A percentile compares a stretch with the other conserved stretches of the same genome.
Conservation (phyloP, 2,113 vertebrate species). For the Hydrolagus affinis region DNA sequence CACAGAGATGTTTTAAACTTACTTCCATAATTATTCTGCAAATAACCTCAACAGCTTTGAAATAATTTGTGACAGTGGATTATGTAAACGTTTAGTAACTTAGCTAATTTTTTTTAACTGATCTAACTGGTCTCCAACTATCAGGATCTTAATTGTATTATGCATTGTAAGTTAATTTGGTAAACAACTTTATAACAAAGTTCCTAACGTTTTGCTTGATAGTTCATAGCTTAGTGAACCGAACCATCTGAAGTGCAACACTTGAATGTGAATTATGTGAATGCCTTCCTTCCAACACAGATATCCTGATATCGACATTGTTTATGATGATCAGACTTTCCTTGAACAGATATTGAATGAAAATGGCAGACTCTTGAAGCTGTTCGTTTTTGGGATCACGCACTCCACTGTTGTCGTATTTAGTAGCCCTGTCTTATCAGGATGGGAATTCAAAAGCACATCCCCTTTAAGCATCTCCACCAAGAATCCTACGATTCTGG, state of each 20-base stretch:
- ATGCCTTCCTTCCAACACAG: too few relatives aligned
- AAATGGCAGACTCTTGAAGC: too few relatives aligned
- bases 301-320: too few relatives aligned
- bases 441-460: not conserved
- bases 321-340: too few relatives aligned
- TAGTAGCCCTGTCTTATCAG: not conserved
- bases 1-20: not conserved
- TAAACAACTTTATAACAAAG: not conserved
- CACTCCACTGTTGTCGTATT: not conserved
- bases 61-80: not conserved
- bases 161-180: not conserved
- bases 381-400: too few relatives aligned
- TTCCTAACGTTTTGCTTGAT: not conserved
- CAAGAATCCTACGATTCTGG: not conserved
- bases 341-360: too few relatives aligned
- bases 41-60: not conserved
- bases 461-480: not conserved
- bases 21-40: not conserved
- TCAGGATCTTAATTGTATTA: not conserved
- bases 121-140: too few relatives aligned
- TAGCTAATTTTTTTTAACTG: too few relatives aligned
- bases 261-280: not conserved
- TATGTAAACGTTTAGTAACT: not conserved
- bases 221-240: not conserved
- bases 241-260: not conserved